Conservation (phyloP, 1,140 invertebrate genomes). For the Triops longicaudatus region DNA sequence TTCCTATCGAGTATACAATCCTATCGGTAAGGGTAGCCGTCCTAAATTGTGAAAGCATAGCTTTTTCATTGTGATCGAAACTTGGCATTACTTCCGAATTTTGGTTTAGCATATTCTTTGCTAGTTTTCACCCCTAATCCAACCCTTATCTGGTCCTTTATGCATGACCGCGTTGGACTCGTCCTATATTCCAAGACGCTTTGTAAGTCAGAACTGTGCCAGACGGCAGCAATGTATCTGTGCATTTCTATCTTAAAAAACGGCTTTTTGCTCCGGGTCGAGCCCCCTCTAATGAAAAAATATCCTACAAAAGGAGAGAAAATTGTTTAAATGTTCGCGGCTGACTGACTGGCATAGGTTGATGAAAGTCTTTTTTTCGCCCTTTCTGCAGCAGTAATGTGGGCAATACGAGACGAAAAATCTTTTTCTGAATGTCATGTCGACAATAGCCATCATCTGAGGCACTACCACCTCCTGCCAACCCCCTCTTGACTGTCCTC, state of each 20-base stretch:
- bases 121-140: not conserved
- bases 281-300: not conserved
- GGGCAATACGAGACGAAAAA: not conserved
- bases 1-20: too few species aligned
- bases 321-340: not conserved
- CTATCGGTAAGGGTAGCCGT: not conserved
- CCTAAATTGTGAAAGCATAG: not conserved
- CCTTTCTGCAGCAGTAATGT: constrained; percentile 10
- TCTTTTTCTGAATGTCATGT: not conserved
- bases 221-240: not conserved
- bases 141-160: not conserved
- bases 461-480: too few species aligned
- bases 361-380: not conserved
- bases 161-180: constrained; percentile 7
- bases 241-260: not conserved
- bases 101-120: not conserved
- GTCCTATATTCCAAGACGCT: not conserved
- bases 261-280: not conserved
- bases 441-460: constrained; percentile 2
- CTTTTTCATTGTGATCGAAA: not conserved
- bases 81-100: constrained; percentile 11
- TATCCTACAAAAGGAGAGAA: not conserved
- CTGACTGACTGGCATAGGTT: constrained; percentile 6
- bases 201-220: constrained; percentile 8
- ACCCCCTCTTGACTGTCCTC: not conserved